phyloP scores from a whole-genome alignment of 2,888 invertebrate species.

The Chrysopilus asiliformis region DNA sequence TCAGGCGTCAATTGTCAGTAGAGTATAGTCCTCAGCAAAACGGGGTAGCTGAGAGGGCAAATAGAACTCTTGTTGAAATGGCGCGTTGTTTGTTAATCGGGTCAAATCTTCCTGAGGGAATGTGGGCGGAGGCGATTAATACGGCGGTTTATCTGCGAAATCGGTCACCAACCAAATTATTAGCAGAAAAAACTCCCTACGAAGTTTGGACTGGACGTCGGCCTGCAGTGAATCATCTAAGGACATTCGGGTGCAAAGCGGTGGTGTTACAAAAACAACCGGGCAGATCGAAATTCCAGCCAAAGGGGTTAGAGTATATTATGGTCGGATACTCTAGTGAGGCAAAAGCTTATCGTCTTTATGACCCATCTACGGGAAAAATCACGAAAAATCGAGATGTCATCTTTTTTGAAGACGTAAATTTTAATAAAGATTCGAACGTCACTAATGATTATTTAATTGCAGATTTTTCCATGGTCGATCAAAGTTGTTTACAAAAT shows the following conservation, averaged over 20 bases:
- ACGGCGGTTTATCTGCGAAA: conserved; percentile 16
- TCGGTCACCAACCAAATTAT: conserved; percentile 13
- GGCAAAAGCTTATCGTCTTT: too few species aligned
- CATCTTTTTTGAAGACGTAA: conserved; percentile 1
- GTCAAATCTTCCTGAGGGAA: conserved; percentile 15
- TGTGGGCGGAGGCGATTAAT: conserved; percentile 17
- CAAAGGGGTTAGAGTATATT: conserved; percentile 12
- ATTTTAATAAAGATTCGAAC: too few species aligned
- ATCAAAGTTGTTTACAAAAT: too few species aligned
- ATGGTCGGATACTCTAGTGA: conserved; percentile 14
- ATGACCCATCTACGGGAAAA: not conserved
- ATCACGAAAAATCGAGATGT: conserved; percentile 4
- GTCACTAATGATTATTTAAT: too few species aligned
- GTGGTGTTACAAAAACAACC: conserved; percentile 12
- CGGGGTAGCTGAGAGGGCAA: conserved; percentile 13
- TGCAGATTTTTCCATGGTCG: too few species aligned
- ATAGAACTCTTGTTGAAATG: conserved; percentile 17
- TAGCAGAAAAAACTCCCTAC: conserved; percentile 16
- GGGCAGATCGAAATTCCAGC: conserved; percentile 12
- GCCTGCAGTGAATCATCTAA: conserved; percentile 13
- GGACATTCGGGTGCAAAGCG: conserved; percentile 14
- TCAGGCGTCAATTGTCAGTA: conserved; percentile 6
- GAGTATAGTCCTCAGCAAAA: conserved; percentile 15
- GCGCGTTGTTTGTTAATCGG: conserved; percentile 21
- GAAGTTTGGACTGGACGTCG: conserved; percentile 16